Evolutionary conservation across 2,797 vertebrate species (phyloP).

Genomic region (Catharus ustulatus): DNA sequence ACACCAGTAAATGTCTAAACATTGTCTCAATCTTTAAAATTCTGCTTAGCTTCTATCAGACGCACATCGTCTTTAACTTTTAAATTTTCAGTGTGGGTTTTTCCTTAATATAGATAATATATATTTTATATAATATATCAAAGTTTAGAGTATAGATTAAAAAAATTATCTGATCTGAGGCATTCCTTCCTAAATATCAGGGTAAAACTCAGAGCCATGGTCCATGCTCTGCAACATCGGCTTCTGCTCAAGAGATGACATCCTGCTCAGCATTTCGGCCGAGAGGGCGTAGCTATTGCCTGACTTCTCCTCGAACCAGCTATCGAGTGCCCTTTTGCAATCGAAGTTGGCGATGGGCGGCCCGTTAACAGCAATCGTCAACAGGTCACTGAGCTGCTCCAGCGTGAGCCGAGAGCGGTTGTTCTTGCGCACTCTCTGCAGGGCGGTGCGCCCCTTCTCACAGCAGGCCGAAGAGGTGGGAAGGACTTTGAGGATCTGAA

Average conservation of each 20-base stretch:
- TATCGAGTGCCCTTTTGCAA: constrained; percentile 91
- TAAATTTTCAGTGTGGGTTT: constrained; percentile 80
- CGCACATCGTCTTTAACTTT: constrained; percentile 64
- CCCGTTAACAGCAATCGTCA: constrained; percentile 89
- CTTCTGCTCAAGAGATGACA: constrained; percentile 87
- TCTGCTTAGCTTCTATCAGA: constrained; percentile 77
- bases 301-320: constrained; percentile 98
- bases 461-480: constrained; percentile 91
- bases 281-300: constrained; percentile 88
- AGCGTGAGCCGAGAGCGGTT: constrained; percentile 88
- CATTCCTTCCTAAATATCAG: constrained; percentile 81
- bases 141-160: constrained; percentile 83
- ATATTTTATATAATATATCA: constrained; percentile 83
- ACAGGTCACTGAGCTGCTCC: constrained; percentile 92
- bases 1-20: constrained; percentile 68
- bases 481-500: constrained; percentile 89
- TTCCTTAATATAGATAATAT: constrained; percentile 75
- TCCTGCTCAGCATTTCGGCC: constrained; percentile 86
- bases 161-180: constrained; percentile 76
- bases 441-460: constrained; percentile 86
- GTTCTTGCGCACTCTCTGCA: constrained; percentile 89
- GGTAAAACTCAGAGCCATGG: constrained; percentile 86
- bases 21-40: constrained; percentile 72
- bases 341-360: constrained; percentile 90
- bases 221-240: constrained; percentile 84